Evolutionary conservation across 2,888 invertebrate genomes (phyloP), one percentile per base, ranked within the genome.

Genomic region (Pheosia gnoma): DNA sequence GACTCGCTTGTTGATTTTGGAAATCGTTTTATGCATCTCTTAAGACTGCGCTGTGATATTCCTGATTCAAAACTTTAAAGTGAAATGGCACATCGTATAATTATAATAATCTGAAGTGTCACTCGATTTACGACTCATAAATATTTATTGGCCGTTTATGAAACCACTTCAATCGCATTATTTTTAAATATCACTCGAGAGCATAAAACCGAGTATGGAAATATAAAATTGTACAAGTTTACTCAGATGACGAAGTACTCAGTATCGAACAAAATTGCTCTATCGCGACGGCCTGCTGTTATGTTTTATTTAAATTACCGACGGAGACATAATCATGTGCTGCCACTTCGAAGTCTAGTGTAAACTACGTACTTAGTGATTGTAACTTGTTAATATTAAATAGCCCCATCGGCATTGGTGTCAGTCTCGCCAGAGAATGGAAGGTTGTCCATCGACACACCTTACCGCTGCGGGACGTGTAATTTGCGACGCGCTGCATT

Each of bases 401-500:
- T 89, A 83, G 85, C 81, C 71, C 76, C 84, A 84, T 86, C 87
- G 89, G 80, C 90, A 90, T 90, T 88, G 88, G 84, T 84, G 85
- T 82, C 82, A 79, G 80, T 74, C 80, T 79, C 74, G 79, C 74
- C 76, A 81, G 88, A 88, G 90, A 92, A 89, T 90, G 90, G 88
- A 90, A 91, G 90, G 90, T 86, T 89, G 88, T 83, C 81, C 81
- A 86, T 86, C 86, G 88, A 80, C 89, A 85, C 89, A 87, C 90
- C 87, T 87, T 81, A 80, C 77, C 72, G 81, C 78, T 79, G 71
- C 72, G 80, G 25, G 84, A 85, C 77, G 78, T 83, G 82, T 83
- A 85, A 87, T 90, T 89, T 88, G 84, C 85, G 70, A 75, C 66
- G 79, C 75, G 74, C 77, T 76, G 81, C 88, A 89, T 87, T 86